Percentiles rank a stretch among this genome's conserved stretches.
These are phyloP conservation scores for Dermolepida albohirtum DNA, from an alignment of 2,888 invertebrate species.

Conservation along the genomic window DNA sequence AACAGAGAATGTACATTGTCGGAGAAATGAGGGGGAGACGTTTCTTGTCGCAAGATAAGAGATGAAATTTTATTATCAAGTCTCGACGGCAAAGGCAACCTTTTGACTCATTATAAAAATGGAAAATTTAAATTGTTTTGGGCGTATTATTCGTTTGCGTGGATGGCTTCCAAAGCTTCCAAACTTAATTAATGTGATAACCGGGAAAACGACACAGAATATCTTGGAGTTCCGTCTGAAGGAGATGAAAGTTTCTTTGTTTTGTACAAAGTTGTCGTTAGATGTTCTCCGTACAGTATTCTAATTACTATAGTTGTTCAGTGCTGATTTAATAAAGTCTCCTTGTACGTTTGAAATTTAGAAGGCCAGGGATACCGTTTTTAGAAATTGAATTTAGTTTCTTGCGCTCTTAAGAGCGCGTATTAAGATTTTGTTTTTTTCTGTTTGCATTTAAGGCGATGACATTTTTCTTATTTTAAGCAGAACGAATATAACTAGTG, in stretches of 20 bases:
- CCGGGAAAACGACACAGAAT: conserved; percentile 40
- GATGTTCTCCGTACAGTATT: too few relatives aligned
- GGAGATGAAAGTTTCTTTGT: conserved; percentile 1
- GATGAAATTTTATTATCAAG: conserved; percentile 37
- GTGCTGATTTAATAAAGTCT: too few relatives aligned
- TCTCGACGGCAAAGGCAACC: conserved; percentile 20
- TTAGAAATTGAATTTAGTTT: too few relatives aligned
- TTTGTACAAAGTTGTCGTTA: too few relatives aligned
- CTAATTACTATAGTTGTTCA: too few relatives aligned
- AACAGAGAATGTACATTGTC: conserved; percentile 10
- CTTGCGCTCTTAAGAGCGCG: too few relatives aligned
- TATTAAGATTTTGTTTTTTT: too few relatives aligned
- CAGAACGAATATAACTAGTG: too few relatives aligned
- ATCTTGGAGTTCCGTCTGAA: conserved; percentile 16
- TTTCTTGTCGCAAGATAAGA: conserved; percentile 37
- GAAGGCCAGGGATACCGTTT: too few relatives aligned
- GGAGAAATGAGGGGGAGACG: conserved; percentile 14
- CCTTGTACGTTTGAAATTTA: too few relatives aligned
- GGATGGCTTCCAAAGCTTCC: conserved; percentile 18
- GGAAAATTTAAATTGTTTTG: conserved; percentile 37
- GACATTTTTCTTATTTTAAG: too few relatives aligned
- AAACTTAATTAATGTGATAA: conserved; percentile 41
- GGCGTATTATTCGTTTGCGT: neutral
- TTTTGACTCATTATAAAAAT: conserved; percentile 33
- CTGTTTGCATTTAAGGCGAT: too few relatives aligned